Base-by-base conservation (phyloP, 2,797 vertebrate species). In the Brachyalestes nurse region DNA sequence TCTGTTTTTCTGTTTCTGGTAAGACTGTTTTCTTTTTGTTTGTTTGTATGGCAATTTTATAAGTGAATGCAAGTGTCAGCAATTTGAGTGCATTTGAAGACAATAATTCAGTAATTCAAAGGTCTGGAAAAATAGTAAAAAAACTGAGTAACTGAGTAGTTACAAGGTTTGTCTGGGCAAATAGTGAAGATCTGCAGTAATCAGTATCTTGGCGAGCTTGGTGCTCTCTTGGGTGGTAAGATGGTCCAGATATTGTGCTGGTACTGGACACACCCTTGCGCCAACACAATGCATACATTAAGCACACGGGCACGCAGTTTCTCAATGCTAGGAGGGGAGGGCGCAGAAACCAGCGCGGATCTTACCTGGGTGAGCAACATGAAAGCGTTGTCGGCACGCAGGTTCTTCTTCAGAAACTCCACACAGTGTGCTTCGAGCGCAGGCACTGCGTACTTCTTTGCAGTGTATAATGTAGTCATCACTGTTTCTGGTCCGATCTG, bases 401-500 rank as follows among this genome's bases (percentile, higher is more conserved):
- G 96, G 90, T 99, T 98, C 87, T 99, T 99, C 88, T 97, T 99
- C 4, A 99, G 95, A 76, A 99, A 99, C 84, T 99, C 98, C 81
- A 99, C 98, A 17, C 98, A 99, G 84, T 97, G 97, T 19, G 96
- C 93, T 86, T 99, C 98, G 0, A 99, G 94, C 0, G 98, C 97
- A 0, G 98, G 98, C 61, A 99, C 97, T 0, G 98, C 98, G 0
- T 99, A 99, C 92, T 99, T 99, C 91, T 99, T 99, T 4, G 98
- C 98, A 0, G 97, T 99, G 87, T 99, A 99, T 55, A 99, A 93
- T 1, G 98, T 99, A 49, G 98, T 98, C 97, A 99, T 99, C 88
- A 99, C 98, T 0, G 97, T 99, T 92, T 98, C 98, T 0, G 98
- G 97, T 66, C 97, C 97, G 0, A 99, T 99, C 90, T 98, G 97